A percentile compares a stretch with the other conserved stretches of the same genome.
Conservation (phyloP, 2,797 vertebrate species). For the Helicolenus hilgendorfi region DNA sequence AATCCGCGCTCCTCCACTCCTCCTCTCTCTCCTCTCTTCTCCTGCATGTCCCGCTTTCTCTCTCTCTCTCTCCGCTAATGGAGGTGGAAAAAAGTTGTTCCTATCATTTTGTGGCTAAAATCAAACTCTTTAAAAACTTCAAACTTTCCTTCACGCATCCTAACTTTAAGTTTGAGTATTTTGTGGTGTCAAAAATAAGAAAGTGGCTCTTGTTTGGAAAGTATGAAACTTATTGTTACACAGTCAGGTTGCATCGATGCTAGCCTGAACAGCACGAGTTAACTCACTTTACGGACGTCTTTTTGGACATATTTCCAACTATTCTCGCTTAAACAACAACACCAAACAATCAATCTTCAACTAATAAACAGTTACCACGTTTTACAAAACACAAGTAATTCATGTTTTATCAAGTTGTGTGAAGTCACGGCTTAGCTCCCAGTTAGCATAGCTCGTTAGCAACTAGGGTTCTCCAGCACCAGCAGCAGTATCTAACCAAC, state of each 20-base stretch:
- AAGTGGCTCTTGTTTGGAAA: too few species aligned
- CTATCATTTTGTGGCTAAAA: background rate
- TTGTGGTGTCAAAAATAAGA: background rate
- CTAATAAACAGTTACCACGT: fast-evolving
- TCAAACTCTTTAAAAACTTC: background rate
- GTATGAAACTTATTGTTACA: too few species aligned
- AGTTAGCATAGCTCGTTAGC: slow-evolving; percentile 79
- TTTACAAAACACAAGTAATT: background rate
- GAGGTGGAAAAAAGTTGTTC: slow-evolving; percentile 55
- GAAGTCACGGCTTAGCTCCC: slow-evolving; percentile 52
- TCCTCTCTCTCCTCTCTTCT: slow-evolving; percentile 43
- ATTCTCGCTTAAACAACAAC: background rate
- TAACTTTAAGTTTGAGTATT: background rate
- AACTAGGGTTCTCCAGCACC: slow-evolving; percentile 23
- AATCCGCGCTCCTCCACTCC: slow-evolving; percentile 55
- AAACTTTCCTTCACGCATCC: background rate
- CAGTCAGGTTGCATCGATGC: background rate
- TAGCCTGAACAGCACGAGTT: slow-evolving; percentile 71
- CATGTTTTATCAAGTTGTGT: background rate
- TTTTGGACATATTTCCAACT: background rate
- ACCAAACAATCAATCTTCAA: background rate
- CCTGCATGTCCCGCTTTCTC: slow-evolving; percentile 55
- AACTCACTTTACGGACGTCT: background rate
- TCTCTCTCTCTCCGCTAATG: slow-evolving; percentile 21
- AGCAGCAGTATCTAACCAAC: background rate